Base-by-base conservation (phyloP, 2,888 invertebrate species). In the Itoplectis maculator region DNA sequence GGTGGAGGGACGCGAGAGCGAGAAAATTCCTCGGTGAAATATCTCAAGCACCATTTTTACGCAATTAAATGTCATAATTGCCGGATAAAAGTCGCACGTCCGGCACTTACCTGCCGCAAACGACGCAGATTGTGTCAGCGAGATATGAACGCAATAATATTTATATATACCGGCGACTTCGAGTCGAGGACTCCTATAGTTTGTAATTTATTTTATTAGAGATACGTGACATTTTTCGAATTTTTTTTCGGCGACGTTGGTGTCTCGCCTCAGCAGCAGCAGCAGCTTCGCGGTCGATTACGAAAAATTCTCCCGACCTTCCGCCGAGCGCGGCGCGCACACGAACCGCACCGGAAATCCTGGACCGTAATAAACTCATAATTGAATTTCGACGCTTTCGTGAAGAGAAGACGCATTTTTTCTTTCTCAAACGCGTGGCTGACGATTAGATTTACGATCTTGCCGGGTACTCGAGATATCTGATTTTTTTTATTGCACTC, bases 31-130 rank as follows among this genome's bases (percentile, higher is more conserved):
- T 37, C 59, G 45, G 23, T 42, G 59, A 72, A 78, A 78, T 81
- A 79, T 79, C 81, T 83, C 76, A 54, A 40, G 75, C 20, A 73
- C 54, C 54, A 84, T 61, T 81, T 76, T 84, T 84, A 69, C 83
- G 81, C 83, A 79, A 84, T 84, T 66, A 81, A 84, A 84, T 84
- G 81, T 84, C 83, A 84, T 84, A 81, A 84, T 81, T 81, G 79
- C 29, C 61, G 78, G 72, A 81, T 81, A 81, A 77, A 81, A 69
- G 81, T 84, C 72, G 59, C 81, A 79, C 81, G 81, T 81, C 72
- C 81, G 74, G 81, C 76, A 79, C 81, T 78, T 70, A 78, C 76
- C 75, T 72, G 72, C 72, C 74, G 49, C 83, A 61, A 83, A 42
- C 61, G 75, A 79, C 49, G 42, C 47, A 45, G 81, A 81, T 78